These are phyloP conservation scores for Stegostoma tigrinum DNA, from an alignment of 2,113 vertebrate species.

Conservation along the genomic window DNA sequence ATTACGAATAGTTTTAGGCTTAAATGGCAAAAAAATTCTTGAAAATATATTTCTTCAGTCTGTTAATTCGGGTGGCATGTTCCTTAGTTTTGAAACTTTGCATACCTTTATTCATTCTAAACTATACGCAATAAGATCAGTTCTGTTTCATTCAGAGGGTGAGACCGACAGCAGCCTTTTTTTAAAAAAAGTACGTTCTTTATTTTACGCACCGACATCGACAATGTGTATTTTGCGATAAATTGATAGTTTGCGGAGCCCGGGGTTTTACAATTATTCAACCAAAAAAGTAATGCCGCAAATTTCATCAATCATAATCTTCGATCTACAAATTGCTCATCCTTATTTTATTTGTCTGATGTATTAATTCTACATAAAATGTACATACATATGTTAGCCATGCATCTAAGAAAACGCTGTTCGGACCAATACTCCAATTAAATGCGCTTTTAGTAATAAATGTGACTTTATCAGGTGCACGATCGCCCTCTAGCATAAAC, in stretches of 20 bases:
- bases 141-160: neutral
- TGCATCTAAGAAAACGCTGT: neutral
- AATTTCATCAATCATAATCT: neutral
- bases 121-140: neutral
- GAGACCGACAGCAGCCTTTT: neutral
- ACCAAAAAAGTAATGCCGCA: too few species aligned
- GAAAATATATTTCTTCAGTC: neutral
- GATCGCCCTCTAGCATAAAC: slow-evolving; percentile 30
- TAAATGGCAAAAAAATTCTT: neutral
- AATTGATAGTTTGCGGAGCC: neutral
- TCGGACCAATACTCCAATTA: neutral
- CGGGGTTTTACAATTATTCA: neutral
- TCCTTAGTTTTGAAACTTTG: neutral
- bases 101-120: neutral
- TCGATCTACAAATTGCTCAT: too few species aligned
- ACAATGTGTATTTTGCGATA: neutral
- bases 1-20: neutral
- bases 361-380: neutral
- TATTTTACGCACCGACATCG: neutral
- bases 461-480: neutral
- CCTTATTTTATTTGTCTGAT: neutral
- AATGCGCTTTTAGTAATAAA: neutral
- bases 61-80: neutral
- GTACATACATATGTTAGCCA: neutral
- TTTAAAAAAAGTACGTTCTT: neutral